A percentile compares a stretch with the other conserved stretches of the same genome.
Evolutionary conservation across 2,797 vertebrate species (phyloP).

Genomic region (Falco berigora): DNA sequence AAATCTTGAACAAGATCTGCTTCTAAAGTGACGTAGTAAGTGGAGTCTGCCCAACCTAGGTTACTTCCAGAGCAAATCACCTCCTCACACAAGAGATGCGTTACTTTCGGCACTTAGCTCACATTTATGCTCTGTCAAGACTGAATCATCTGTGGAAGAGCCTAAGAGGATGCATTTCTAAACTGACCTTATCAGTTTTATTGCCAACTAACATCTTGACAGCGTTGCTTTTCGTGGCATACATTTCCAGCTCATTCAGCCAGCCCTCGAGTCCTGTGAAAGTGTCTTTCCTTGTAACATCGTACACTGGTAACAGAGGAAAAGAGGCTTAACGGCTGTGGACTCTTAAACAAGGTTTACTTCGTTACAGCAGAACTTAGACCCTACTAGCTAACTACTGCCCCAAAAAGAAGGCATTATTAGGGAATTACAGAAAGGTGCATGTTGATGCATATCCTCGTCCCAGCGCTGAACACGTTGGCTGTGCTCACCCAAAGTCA

Average conservation of each 20-base stretch:
- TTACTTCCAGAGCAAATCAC: not conserved
- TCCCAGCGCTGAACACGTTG: not conserved
- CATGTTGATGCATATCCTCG: not conserved
- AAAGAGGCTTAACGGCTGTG: not conserved
- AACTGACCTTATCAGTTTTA: conserved; percentile 58
- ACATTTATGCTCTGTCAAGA: not conserved
- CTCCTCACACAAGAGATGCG: not conserved
- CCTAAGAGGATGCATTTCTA: not conserved
- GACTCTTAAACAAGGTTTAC: not conserved
- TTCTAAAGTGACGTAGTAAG: not conserved
- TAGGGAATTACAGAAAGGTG: not conserved
- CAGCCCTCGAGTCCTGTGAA: conserved; percentile 33
- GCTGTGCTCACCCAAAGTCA: not conserved
- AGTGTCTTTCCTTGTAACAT: conserved; percentile 59
- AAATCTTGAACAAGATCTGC: not conserved
- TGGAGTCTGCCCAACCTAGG: not conserved
- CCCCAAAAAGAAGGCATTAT: too few species aligned
- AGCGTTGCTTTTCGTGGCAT: not conserved
- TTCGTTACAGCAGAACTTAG: not conserved
- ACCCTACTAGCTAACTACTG: not conserved
- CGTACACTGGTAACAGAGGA: conserved; percentile 50
- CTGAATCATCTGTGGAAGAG: not conserved
- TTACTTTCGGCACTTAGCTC: not conserved
- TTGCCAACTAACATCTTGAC: conserved; percentile 66
- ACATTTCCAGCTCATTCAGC: conserved; percentile 37